Base-by-base conservation (phyloP, 1,140 invertebrate species). In the Eufriesea mexicana region DNA sequence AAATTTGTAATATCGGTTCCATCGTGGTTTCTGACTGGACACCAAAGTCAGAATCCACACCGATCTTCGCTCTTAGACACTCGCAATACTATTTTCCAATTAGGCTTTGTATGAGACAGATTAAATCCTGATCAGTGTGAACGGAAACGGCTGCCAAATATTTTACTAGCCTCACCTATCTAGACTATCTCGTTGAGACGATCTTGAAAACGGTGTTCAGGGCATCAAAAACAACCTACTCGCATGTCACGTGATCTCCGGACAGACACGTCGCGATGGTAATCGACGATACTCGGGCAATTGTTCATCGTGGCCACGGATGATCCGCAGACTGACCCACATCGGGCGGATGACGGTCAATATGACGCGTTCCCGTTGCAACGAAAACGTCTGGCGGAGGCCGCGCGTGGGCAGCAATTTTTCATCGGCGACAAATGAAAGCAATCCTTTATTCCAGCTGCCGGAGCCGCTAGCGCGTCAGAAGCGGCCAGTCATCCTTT, bases 281-380 rank as follows among this genome's bases (percentile, higher is more conserved):
- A 71, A 83, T 45, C 68, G 68, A 72, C 83, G 84, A 83, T 85
- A 64, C 77, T 73, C 45, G 23, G 59, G 4, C 67, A 59, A 85
- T 85, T 72, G 79, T 85, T 85, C 79, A 57, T 8, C 42, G 35
- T n/a, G 12, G 20, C 45, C 10, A 51, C 45, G 59, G 25, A 71
- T 77, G 57, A 23, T 66, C 45, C 45, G 66, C 55, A 14, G 51
- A 23, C 10, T 67, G 79, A 82, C 73, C 79, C 45, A 76, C 35
- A 81, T 81, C 51, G 20, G 23, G 59, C 49, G 49, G 25, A 64
- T 49, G 72, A 76, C 71, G 71, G 61, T 67, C 73, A 51, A 82
- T 67, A 42, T 66, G 79, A 81, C 79, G 49, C 61, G 71, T 81
- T 67, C 25, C 23, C 49, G 59, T 66, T 28, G 7, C 49, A 25